Evolutionary conservation across 1,140 invertebrate species (phyloP).

Genomic region (Phortica variegata): DNA sequence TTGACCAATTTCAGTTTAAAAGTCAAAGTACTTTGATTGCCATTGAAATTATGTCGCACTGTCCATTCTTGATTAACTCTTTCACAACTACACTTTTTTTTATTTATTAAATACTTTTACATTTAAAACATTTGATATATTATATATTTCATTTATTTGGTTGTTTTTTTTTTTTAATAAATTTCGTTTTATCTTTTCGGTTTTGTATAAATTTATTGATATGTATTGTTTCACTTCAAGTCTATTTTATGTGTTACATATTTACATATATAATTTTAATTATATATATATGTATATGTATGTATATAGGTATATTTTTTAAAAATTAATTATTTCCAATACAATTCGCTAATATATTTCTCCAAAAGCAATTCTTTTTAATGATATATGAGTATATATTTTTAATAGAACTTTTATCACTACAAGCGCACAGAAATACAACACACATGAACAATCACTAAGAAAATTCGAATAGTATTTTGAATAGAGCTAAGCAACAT

Average conservation of each 20-base stretch:
- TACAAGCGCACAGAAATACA: too few species aligned
- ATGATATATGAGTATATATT: too few species aligned
- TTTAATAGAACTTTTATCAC: too few species aligned
- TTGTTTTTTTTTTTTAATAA: not conserved
- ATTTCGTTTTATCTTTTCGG: slow-evolving; percentile 6
- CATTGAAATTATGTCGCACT: too few species aligned
- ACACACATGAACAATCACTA: too few species aligned
- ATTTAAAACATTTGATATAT: not conserved
- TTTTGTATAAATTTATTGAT: slow-evolving; percentile 47
- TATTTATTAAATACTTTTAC: not conserved
- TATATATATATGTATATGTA: slow-evolving; percentile 7
- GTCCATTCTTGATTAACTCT: too few species aligned
- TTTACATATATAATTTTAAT: slow-evolving; percentile 5
- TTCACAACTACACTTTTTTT: not conserved
- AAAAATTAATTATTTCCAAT: slow-evolving; percentile 3
- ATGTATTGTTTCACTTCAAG: slow-evolving; percentile 52
- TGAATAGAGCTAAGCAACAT: too few species aligned
- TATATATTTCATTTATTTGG: slow-evolving; percentile 1
- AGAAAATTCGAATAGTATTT: too few species aligned
- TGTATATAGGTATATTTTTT: slow-evolving; percentile 9
- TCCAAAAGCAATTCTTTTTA: slow-evolving; percentile 19
- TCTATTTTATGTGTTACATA: slow-evolving; percentile 38
- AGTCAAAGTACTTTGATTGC: too few species aligned
- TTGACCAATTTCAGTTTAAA: slow-evolving; percentile 14
- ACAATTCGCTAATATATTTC: slow-evolving; percentile 22